These are phyloP conservation scores for Magallana ariakensis DNA, from an alignment of 1,140 invertebrate species.

Conservation along the genomic window DNA sequence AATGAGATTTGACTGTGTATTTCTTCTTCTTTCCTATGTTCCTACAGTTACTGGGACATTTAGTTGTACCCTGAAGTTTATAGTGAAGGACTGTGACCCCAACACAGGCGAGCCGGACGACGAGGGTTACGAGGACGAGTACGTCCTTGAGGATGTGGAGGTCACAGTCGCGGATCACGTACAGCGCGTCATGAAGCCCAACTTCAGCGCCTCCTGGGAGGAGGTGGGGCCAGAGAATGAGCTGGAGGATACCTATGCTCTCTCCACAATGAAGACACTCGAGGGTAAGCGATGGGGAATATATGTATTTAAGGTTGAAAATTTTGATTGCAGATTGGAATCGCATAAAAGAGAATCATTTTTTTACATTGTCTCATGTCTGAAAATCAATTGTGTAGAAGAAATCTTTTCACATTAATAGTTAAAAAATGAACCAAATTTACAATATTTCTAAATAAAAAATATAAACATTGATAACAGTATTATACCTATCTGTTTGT, in stretches of 20 bases:
- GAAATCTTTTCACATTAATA: no score
- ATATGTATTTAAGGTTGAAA: no score
- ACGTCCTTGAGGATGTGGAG: conserved; percentile 96
- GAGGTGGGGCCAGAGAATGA: conserved; percentile 89
- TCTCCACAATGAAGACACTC: conserved; percentile 89
- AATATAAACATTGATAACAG: no score
- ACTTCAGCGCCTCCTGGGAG: conserved; percentile 85
- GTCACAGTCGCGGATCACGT: conserved; percentile 94
- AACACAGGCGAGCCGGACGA: conserved; percentile 95
- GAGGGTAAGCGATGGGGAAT: conserved; percentile 80
- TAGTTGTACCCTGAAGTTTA: conserved; percentile 93
- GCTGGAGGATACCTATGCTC: conserved; percentile 93
- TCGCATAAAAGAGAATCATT: no score
- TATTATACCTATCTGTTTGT: no score
- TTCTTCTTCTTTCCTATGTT: no score
- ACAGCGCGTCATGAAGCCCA: conserved; percentile 89
- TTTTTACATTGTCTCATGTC: no score
- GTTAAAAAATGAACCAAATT: no score
- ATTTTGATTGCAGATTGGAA: no score
- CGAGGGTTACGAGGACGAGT: conserved; percentile 92
- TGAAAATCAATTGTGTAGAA: no score
- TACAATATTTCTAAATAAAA: no score
- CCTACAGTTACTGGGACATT: conserved; percentile 85
- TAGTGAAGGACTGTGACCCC: conserved; percentile 97
- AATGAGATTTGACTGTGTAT: no score